A percentile compares a stretch with the other conserved stretches of the same genome.
phyloP scores from a whole-genome alignment of 2,113 vertebrate genomes.

The Ursus arctos region DNA sequence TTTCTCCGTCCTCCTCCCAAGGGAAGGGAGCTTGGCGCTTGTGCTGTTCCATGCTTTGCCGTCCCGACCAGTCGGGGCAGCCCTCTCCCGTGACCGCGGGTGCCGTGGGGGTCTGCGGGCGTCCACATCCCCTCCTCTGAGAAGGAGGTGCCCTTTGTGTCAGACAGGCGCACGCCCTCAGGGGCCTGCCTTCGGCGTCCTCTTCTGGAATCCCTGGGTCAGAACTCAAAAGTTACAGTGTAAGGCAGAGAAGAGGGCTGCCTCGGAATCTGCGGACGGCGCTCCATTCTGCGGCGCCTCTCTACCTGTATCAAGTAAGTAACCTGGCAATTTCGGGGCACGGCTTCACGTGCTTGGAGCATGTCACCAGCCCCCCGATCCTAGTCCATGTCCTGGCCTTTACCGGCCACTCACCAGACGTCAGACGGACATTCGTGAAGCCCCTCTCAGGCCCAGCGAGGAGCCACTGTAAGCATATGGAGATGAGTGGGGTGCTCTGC shows the following conservation, averaged over 20 bases:
- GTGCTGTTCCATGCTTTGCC: background rate
- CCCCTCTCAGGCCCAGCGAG: background rate
- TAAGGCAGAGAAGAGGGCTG: background rate
- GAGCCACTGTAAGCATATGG: background rate
- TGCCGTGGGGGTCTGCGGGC: background rate
- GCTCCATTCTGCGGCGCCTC: background rate
- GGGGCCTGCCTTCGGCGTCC: background rate
- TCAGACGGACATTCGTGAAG: accelerated
- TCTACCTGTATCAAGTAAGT: too few relatives aligned
- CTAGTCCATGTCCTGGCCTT: too few relatives aligned
- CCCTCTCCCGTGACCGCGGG: background rate
- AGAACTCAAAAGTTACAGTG: background rate
- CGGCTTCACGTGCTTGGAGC: background rate
- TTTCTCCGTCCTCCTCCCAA: background rate
- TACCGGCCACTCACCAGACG: background rate
- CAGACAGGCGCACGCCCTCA: background rate
- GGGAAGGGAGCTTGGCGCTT: background rate
- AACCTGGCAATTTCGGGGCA: background rate
- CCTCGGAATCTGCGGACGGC: background rate
- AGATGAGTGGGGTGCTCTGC: background rate
- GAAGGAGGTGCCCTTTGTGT: background rate
- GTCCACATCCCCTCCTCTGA: accelerated
- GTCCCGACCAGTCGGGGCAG: background rate
- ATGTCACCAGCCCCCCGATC: accelerated
- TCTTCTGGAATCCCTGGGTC: background rate